Conservation (phyloP, 2,113 vertebrate genomes). For the Cynoglossus semilaevis region DNA sequence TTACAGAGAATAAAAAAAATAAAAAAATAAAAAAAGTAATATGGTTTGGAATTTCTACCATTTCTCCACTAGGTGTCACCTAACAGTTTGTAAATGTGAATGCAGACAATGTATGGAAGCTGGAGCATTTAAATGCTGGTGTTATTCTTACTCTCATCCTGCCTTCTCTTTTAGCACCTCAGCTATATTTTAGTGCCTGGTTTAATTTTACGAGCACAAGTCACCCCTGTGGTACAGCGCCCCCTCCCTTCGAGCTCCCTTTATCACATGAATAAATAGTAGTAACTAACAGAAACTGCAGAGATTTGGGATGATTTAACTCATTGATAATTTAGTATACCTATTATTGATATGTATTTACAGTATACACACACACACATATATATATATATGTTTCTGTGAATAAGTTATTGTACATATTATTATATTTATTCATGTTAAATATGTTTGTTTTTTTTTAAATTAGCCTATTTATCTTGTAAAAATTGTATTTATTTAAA, state of each 20-base stretch:
- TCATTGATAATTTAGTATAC: too few species aligned
- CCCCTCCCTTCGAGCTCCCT: slow-evolving; percentile 10
- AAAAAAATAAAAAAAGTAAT: background rate
- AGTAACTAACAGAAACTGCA: slow-evolving; percentile 22
- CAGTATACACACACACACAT: too few species aligned
- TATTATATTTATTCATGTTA: too few species aligned
- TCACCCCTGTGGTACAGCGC: slow-evolving; percentile 23
- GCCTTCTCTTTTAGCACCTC: slow-evolving; percentile 36
- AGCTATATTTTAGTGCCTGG: slow-evolving; percentile 45
- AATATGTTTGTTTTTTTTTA: too few species aligned
- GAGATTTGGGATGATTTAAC: too few species aligned
- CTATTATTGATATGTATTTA: too few species aligned
- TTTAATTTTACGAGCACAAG: slow-evolving; percentile 44
- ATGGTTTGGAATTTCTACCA: background rate
- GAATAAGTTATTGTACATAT: too few species aligned
- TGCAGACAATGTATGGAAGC: slow-evolving; percentile 56
- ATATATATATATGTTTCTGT: too few species aligned
- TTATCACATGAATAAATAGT: too few species aligned
- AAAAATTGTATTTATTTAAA: too few species aligned
- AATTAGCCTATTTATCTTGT: too few species aligned
- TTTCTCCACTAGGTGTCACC: slow-evolving; percentile 43
- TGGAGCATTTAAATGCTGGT: slow-evolving; percentile 27
- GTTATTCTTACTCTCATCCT: slow-evolving; percentile 62
- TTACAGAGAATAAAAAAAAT: slow-evolving; percentile 33
- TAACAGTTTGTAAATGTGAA: slow-evolving; percentile 40